Evolutionary conservation across 2,113 vertebrate species (phyloP).

Genomic region (Urocynchramus pylzowi): DNA sequence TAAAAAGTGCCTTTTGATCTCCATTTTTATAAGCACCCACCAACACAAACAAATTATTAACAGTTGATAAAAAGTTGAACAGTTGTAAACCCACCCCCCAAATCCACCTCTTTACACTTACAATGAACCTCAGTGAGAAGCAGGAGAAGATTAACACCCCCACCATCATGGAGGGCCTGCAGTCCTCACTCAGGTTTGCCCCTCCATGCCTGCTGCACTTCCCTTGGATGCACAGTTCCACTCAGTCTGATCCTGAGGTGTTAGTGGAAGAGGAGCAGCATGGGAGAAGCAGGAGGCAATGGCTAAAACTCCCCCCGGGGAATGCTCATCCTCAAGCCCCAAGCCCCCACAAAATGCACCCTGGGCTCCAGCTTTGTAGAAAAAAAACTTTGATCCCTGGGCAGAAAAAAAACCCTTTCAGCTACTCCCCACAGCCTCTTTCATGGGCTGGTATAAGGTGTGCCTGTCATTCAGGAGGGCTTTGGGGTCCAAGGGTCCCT

Average conservation of each 20-base stretch:
- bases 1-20: not conserved
- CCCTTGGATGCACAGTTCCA: not conserved
- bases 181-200: not conserved
- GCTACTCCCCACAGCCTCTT: fast-evolving
- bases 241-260: fast-evolving
- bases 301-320: fast-evolving
- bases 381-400: fast-evolving
- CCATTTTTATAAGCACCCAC: not conserved
- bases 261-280: too few species aligned
- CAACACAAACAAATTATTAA: not conserved
- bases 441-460: fast-evolving
- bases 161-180: fast-evolving
- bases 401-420: fast-evolving
- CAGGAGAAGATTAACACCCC: not conserved
- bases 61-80: not conserved
- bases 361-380: fast-evolving
- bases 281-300: fast-evolving
- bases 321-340: fast-evolving
- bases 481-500: fast-evolving
- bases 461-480: not conserved
- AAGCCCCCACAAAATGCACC: fast-evolving
- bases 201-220: fast-evolving
- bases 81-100: not conserved
- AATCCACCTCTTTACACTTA: not conserved
- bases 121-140: fast-evolving